phyloP scores from a whole-genome alignment of 2,797 vertebrate genomes.

The Arctocebus calabarensis region DNA sequence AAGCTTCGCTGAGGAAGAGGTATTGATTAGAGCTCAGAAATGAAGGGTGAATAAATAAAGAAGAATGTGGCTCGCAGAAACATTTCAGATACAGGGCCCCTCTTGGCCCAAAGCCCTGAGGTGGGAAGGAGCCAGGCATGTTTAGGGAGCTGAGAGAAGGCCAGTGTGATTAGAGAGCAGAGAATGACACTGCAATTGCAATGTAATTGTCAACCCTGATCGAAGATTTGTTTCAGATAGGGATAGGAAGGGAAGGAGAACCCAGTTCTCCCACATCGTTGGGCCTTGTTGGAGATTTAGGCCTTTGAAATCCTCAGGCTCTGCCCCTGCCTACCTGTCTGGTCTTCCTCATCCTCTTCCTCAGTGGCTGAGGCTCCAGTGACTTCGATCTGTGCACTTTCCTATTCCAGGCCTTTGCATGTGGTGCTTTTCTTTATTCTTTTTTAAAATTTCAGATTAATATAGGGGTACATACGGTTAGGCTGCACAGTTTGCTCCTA shows the following conservation, averaged over 20 bases:
- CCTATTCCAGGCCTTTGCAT: background rate
- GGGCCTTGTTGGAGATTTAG: background rate
- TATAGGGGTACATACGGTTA: too few species aligned
- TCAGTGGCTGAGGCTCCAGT: background rate
- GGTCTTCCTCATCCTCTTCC: background rate
- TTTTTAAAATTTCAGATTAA: too few species aligned
- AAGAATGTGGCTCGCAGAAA: background rate
- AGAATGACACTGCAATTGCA: background rate
- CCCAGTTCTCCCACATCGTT: background rate
- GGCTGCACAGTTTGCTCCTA: too few species aligned
- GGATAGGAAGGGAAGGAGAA: too few species aligned
- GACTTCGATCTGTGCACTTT: background rate
- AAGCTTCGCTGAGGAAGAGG: background rate
- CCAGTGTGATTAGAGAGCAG: background rate
- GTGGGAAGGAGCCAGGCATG: background rate
- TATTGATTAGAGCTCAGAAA: background rate
- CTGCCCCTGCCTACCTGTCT: background rate
- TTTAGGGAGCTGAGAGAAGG: accelerated
- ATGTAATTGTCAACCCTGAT: accelerated
- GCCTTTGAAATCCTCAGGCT: background rate
- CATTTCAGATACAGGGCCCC: background rate
- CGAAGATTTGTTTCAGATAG: background rate
- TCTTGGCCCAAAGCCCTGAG: too few species aligned
- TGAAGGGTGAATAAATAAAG: background rate
- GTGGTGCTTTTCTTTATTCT: background rate